Evolutionary conservation across 2,888 invertebrate species (phyloP).

Genomic region (Polydrusus cervinus): DNA sequence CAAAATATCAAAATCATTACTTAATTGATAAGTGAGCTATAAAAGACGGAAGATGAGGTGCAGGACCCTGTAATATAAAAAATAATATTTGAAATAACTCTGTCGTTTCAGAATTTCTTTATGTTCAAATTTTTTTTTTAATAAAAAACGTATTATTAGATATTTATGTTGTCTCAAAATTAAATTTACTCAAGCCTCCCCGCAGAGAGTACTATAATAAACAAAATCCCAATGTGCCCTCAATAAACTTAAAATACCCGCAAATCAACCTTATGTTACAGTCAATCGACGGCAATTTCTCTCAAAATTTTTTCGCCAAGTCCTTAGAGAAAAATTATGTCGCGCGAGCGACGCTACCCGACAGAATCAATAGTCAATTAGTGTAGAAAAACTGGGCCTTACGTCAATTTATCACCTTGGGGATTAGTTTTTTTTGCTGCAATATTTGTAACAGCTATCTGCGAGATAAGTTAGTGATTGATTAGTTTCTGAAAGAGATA

Average conservation of each 20-base stretch:
- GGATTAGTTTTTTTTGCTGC: conserved; percentile 37
- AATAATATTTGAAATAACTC: too few species aligned
- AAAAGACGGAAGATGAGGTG: too few species aligned
- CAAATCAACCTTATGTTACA: conserved; percentile 29
- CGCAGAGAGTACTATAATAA: conserved; percentile 9
- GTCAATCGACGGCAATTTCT: conserved; percentile 26
- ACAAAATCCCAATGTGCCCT: conserved; percentile 16
- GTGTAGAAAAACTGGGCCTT: conserved; percentile 40
- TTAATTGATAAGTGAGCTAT: too few species aligned
- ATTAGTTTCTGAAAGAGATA: conserved; percentile 33
- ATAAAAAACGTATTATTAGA: too few species aligned
- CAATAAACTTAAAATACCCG: conserved; percentile 25
- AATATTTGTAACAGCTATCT: conserved; percentile 48
- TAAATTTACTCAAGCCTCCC: too few species aligned
- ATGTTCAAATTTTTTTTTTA: too few species aligned
- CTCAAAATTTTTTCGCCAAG: conserved; percentile 31
- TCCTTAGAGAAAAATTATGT: conserved; percentile 35
- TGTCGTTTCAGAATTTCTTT: too few species aligned
- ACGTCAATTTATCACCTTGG: conserved; percentile 45
- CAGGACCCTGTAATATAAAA: too few species aligned
- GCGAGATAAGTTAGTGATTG: conserved; percentile 43
- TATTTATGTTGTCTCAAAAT: too few species aligned
- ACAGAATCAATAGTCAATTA: conserved; percentile 50
- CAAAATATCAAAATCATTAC: too few species aligned
- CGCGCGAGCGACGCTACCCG: conserved; percentile 20